Conservation (phyloP, 2,888 invertebrate genomes). For the Lacanobia oleracea region DNA sequence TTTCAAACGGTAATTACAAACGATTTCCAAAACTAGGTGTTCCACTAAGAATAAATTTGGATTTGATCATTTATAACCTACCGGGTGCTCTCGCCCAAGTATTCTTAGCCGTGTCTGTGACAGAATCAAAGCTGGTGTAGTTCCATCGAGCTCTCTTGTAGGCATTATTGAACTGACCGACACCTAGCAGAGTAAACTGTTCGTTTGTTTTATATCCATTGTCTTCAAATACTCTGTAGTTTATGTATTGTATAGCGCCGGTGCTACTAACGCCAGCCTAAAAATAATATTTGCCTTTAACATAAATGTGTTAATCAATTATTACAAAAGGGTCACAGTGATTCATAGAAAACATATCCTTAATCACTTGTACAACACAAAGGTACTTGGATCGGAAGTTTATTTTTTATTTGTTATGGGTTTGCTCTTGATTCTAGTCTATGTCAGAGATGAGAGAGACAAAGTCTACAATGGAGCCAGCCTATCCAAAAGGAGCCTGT, state of each 20-base stretch:
- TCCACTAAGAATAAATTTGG: background rate
- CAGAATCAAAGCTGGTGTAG: slow-evolving; percentile 69
- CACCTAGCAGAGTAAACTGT: slow-evolving; percentile 53
- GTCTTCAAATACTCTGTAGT: slow-evolving; percentile 82
- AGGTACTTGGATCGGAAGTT: no score
- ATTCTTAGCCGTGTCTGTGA: slow-evolving; percentile 78
- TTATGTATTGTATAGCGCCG: slow-evolving; percentile 8
- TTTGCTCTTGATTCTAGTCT: no score
- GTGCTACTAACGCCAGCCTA: slow-evolving; percentile 13
- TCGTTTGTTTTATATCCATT: slow-evolving; percentile 83
- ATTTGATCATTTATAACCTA: background rate
- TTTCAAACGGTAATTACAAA: no score
- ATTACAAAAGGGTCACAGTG: no score
- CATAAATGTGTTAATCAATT: no score
- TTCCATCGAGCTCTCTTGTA: slow-evolving; percentile 73
- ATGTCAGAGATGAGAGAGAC: no score
- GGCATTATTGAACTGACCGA: slow-evolving; percentile 67
- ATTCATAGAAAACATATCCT: no score
- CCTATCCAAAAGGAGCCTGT: no score
- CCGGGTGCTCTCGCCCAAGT: slow-evolving; percentile 62
- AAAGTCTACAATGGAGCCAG: no score
- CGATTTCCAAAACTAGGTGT: no score
- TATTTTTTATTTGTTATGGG: no score
- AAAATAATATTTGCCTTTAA: background rate
- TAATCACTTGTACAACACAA: no score